Conservation (phyloP, 30 jellyfish, hydroid and myxozoan genomes). For the Aurelia sp. region DNA sequence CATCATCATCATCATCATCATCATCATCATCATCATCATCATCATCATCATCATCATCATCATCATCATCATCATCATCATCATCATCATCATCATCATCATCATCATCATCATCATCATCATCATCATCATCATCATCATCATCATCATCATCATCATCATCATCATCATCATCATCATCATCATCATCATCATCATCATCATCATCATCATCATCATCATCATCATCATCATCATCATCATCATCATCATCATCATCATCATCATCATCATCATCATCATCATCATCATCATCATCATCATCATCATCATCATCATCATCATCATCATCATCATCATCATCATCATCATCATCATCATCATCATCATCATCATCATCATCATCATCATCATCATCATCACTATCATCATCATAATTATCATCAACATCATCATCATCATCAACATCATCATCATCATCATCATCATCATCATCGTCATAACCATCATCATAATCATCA, state of each 20-base stretch:
- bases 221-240: conserved; percentile 30
- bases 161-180: conserved; percentile 22
- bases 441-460: conserved; percentile 21
- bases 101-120: conserved; percentile 21
- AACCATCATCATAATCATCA: conserved; percentile 27
- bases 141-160: conserved; percentile 31
- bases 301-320: conserved; percentile 7
- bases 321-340: conserved; percentile 15
- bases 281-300: conserved; percentile 32
- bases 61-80: conserved; percentile 19
- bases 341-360: conserved; percentile 31
- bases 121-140: conserved; percentile 28
- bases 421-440: conserved; percentile 12
- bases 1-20: conserved; percentile 18
- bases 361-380: conserved; percentile 22
- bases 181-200: conserved; percentile 32
- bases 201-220: conserved; percentile 29
- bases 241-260: conserved; percentile 23
- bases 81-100: conserved; percentile 28
- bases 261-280: conserved; percentile 4
- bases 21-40: conserved; percentile 30
- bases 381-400: conserved; percentile 20
- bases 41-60: conserved; percentile 16
- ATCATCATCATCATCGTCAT: conserved; percentile 22
- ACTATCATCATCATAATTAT: conserved; percentile 18